Evolutionary conservation across 2,113 vertebrate genomes (phyloP).

Genomic region (Mobula hypostoma): DNA sequence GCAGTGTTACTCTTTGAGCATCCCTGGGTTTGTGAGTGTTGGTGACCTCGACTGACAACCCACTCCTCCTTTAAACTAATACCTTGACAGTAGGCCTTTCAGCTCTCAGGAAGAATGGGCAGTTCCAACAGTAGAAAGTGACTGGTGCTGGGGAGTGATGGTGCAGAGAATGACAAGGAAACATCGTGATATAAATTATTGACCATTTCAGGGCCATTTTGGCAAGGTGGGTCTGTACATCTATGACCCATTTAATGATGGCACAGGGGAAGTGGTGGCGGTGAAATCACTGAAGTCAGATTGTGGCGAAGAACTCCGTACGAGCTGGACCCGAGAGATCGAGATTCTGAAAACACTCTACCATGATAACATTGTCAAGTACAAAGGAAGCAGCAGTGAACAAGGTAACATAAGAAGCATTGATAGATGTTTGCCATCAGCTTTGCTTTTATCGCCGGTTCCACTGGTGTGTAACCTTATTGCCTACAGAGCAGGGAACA

Average conservation of each 20-base stretch:
- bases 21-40: neutral
- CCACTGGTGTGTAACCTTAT: neutral
- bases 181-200: neutral
- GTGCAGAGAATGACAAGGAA: neutral
- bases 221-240: slow-evolving; percentile 81
- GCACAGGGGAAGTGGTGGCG: slow-evolving; percentile 80
- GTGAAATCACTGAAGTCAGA: slow-evolving; percentile 82
- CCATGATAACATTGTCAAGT: slow-evolving; percentile 84
- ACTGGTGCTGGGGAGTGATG: neutral
- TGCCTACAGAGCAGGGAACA: neutral
- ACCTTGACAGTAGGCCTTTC: too few relatives aligned
- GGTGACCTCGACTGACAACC: too few relatives aligned
- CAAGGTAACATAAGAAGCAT: slow-evolving; percentile 55
- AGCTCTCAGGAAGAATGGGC: too few relatives aligned
- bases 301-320: slow-evolving; percentile 57
- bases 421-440: neutral
- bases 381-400: slow-evolving; percentile 84
- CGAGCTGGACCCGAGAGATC: slow-evolving; percentile 78
- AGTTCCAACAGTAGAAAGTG: neutral
- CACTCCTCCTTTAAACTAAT: neutral
- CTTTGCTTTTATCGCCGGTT: neutral
- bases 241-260: slow-evolving; percentile 80
- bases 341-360: slow-evolving; percentile 77
- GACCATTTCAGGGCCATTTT: slow-evolving; percentile 72
- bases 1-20: neutral